These are phyloP conservation scores for Hyposoter didymator DNA, from an alignment of 2,888 invertebrate genomes.

Conservation along the genomic window DNA sequence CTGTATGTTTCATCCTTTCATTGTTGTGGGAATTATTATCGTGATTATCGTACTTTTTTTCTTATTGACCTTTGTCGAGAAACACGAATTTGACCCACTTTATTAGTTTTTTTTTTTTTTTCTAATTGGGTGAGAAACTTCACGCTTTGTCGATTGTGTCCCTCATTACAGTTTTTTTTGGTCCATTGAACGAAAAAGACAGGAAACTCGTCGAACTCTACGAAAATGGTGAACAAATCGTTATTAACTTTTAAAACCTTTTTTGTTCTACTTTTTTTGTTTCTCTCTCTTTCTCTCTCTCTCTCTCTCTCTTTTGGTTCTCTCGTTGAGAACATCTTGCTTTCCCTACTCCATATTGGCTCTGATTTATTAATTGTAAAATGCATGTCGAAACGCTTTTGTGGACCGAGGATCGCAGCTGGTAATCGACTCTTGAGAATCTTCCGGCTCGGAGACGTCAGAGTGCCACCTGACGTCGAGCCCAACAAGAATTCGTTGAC, in stretches of 20 bases:
- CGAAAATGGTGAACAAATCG: neutral
- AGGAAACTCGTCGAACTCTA: neutral
- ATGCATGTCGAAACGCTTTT: neutral
- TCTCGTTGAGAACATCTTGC: neutral
- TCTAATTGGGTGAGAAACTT: constrained; percentile 6
- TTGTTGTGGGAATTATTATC: neutral
- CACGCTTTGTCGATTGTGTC: constrained; percentile 45
- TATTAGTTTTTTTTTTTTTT: neutral
- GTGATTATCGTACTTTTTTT: neutral
- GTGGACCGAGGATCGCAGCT: neutral
- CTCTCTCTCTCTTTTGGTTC: neutral
- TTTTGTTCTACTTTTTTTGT: no score
- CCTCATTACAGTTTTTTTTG: constrained; percentile 3
- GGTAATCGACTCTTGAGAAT: constrained; percentile 24
- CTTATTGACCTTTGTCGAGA: neutral
- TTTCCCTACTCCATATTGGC: constrained; percentile 6
- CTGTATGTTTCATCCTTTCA: neutral
- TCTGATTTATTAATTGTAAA: constrained; percentile 20
- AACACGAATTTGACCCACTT: constrained; percentile 18
- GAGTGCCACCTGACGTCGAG: constrained; percentile 53
- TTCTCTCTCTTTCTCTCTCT: neutral
- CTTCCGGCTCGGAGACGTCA: neutral
- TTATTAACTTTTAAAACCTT: constrained; percentile 5
- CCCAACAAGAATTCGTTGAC: constrained; percentile 9
- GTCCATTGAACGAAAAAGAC: neutral